Base-by-base conservation (phyloP, 2,113 vertebrate genomes). In the Ammodytes dubius region DNA sequence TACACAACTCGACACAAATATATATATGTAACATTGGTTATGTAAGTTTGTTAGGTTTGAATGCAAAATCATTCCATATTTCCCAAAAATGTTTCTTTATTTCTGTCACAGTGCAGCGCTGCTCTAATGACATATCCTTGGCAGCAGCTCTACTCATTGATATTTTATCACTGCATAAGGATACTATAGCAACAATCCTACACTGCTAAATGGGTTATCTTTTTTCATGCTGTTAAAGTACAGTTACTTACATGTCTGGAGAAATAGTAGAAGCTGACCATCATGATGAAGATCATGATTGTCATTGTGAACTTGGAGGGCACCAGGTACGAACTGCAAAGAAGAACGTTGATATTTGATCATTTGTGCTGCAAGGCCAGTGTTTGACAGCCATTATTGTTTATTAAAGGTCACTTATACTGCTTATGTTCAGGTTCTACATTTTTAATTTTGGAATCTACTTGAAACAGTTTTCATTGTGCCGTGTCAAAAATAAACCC, bases 201-300 rank as follows among this genome's bases (percentile, higher is more conserved):
- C 27, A 27, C 27, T 27, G 27, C 27, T 27, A 27, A 27, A 27
- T 2, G 27, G 27, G 27, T 27, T 27, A 27, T 27, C 27, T 27
- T 27, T 27, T 27, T 27, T 1, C 27, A 27, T 27, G 27, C 27
- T 27, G 27, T 27, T 54, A 43, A 56, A 9, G 45, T 14, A 13
- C n/a, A 57, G 57, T 2, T 49, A 96, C 98, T 95, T 92, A 99
- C 98, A 0, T 99, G 98, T 78, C 98, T 95, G 56, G 97, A 97
- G 93, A 99, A 99, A 88, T 96, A 99, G 93, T 99, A 99, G 87
- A 99, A 98, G 91, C 98, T 98, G 91, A 97, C 92, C 97, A 98
- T 98, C 96, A 99, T 98, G 27, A 97, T 50, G 83, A 97, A 91
- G 91, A 99, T 94, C 97, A 98, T 99, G 7, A 81, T 91, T 0